A percentile compares a stretch with the other conserved stretches of the same genome.
Evolutionary conservation across 2,797 vertebrate species (phyloP).

Genomic region (Chelonia mydas): DNA sequence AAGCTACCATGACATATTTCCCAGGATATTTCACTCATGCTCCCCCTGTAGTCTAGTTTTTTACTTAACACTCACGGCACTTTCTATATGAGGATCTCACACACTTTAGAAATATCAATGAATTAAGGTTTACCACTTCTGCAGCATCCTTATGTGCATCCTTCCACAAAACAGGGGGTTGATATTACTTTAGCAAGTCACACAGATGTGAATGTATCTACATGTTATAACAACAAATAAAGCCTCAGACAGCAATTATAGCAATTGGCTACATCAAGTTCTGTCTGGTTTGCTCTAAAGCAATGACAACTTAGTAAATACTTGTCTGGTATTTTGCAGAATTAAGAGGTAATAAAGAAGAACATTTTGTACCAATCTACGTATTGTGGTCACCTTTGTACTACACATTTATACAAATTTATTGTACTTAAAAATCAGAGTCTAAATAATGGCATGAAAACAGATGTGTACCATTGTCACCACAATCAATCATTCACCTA

Average conservation of each 20-base stretch:
- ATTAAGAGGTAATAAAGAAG: background rate
- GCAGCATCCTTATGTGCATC: background rate
- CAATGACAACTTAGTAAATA: background rate
- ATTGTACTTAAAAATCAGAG: background rate
- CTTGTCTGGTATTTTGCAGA: background rate
- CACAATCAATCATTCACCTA: background rate
- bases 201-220: background rate
- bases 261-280: background rate
- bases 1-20: background rate
- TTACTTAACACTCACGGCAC: background rate
- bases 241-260: background rate
- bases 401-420: background rate
- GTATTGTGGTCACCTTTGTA: background rate
- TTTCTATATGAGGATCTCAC: background rate
- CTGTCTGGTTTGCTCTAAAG: background rate
- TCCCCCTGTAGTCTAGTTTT: background rate
- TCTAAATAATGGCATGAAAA: background rate
- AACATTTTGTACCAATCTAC: background rate
- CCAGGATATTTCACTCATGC: background rate
- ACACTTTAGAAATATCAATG: background rate
- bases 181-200: background rate
- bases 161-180: background rate
- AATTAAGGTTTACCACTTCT: background rate
- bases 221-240: background rate
- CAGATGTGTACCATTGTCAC: fast-evolving